These are phyloP conservation scores for Hemiscyllium ocellatum DNA, from an alignment of 2,113 vertebrate species.

Conservation along the genomic window DNA sequence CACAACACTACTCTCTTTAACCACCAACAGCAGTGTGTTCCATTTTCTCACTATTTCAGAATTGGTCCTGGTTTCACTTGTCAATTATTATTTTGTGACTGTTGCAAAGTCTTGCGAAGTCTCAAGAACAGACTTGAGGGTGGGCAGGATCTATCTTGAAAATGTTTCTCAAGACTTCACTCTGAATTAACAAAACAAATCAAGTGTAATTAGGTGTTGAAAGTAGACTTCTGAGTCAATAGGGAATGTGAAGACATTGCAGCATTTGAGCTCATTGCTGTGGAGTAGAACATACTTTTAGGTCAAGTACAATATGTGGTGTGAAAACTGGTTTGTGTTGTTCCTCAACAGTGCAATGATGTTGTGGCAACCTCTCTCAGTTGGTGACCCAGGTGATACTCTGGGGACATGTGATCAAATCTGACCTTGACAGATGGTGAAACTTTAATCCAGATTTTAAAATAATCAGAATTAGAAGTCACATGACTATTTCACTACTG, in stretches of 20 bases:
- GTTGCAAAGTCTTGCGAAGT: background rate
- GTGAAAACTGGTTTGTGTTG: background rate
- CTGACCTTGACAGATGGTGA: too few species aligned
- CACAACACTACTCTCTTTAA: too few species aligned
- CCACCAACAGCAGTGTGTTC: too few species aligned
- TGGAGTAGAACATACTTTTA: background rate
- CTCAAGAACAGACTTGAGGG: background rate
- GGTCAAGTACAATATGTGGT: background rate
- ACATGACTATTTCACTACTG: too few species aligned
- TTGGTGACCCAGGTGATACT: too few species aligned
- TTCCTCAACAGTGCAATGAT: background rate
- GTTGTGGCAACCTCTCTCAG: too few species aligned
- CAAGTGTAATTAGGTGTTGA: background rate
- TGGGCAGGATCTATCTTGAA: background rate
- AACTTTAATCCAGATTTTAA: too few species aligned
- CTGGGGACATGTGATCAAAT: too few species aligned
- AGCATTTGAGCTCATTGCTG: background rate
- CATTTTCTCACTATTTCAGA: background rate
- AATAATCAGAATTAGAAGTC: too few species aligned
- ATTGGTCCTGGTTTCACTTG: background rate
- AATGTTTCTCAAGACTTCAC: background rate
- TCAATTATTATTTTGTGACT: background rate
- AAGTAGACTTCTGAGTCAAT: background rate
- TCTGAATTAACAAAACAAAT: background rate
- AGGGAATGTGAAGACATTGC: background rate